phyloP scores from a whole-genome alignment of 1,140 invertebrate species.

The Bombus pascuorum region DNA sequence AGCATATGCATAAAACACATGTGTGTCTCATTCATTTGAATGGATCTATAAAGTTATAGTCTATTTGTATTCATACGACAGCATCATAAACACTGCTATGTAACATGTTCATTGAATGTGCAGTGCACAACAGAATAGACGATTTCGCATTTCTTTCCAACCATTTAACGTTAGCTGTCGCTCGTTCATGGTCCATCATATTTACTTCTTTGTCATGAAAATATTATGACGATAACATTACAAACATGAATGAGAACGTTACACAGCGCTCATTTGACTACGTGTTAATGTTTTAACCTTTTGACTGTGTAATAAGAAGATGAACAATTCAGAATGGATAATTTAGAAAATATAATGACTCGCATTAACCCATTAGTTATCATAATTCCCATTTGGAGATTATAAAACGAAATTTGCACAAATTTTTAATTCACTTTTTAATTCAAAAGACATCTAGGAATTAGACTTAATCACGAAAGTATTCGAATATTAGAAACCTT shows the following conservation, averaged over 20 bases:
- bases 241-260: background rate
- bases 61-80: conserved; percentile 30
- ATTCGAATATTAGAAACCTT: too few species aligned
- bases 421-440: too few species aligned
- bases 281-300: background rate
- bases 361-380: too few species aligned
- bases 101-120: background rate
- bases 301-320: background rate
- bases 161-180: conserved; percentile 60
- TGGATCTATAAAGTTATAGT: background rate
- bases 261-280: background rate
- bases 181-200: conserved; percentile 7
- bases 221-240: background rate
- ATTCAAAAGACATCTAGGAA: too few species aligned
- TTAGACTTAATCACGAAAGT: too few species aligned
- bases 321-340: background rate
- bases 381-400: too few species aligned
- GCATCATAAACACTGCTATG: background rate
- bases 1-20: background rate
- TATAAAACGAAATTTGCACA: too few species aligned
- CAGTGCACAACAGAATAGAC: background rate
- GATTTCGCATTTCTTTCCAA: conserved; percentile 65
- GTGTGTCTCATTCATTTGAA: background rate
- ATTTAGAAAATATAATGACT: too few species aligned
- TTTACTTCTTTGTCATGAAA: conserved; percentile 30